Percentiles rank a stretch among this genome's conserved stretches.
Evolutionary conservation across 2,113 vertebrate species (phyloP).

Genomic region (Tychaedon coryphoeus): DNA sequence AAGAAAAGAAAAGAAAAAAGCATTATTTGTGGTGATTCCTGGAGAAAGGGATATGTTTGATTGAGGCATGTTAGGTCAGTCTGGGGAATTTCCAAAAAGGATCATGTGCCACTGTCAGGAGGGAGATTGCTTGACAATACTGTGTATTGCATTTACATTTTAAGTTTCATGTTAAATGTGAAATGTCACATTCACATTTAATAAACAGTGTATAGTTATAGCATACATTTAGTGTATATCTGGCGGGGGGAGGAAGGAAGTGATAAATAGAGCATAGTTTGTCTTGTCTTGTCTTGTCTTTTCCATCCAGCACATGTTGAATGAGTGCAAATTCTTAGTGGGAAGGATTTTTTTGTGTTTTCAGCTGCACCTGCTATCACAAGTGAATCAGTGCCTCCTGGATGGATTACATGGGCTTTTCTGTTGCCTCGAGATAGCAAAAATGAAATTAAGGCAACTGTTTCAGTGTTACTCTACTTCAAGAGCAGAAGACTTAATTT

Average conservation of each 20-base stretch:
- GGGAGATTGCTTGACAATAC: neutral
- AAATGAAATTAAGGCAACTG: neutral
- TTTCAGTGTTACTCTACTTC: neutral
- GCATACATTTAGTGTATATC: neutral
- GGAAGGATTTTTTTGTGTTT: neutral
- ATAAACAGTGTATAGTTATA: neutral
- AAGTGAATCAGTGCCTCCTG: neutral
- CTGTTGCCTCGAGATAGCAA: neutral
- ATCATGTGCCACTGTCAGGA: neutral
- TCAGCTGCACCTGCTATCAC: neutral
- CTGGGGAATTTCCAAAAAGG: neutral
- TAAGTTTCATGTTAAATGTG: neutral
- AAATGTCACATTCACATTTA: neutral
- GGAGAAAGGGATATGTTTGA: neutral
- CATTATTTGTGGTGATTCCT: neutral
- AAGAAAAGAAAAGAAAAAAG: no score
- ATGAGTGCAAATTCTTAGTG: neutral
- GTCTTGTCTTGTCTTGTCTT: neutral
- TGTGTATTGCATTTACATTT: neutral
- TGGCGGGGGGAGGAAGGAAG: rapidly evolving
- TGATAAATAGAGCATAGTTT: rapidly evolving
- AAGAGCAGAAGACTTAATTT: neutral
- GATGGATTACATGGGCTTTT: neutral
- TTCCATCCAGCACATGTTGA: neutral
- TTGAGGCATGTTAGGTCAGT: neutral